These are phyloP conservation scores for Protosalanx chinensis DNA, from an alignment of 2,797 vertebrate species.

Conservation along the genomic window DNA sequence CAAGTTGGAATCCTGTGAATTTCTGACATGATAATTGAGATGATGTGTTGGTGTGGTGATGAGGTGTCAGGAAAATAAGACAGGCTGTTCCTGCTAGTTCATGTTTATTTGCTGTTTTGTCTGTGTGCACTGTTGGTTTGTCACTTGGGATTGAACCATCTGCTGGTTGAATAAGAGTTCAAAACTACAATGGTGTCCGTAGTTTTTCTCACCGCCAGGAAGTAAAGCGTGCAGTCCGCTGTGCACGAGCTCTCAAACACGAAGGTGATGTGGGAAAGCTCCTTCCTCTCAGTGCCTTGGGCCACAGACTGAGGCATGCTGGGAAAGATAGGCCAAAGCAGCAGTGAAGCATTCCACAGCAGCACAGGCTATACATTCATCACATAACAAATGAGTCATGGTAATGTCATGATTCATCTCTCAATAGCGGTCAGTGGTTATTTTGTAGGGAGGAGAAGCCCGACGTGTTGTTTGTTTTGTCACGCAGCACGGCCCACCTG, in stretches of 20 bases:
- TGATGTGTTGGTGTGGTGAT: no score
- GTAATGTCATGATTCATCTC: no score
- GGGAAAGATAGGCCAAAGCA: slow-evolving; percentile 18
- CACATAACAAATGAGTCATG: no score
- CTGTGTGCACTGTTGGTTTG: no score
- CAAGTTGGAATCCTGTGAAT: neutral
- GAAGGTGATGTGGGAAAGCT: slow-evolving; percentile 86
- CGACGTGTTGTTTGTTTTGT: neutral
- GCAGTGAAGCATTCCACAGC: no score
- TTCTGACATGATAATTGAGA: no score
- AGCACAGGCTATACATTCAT: no score
- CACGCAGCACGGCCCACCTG: slow-evolving; percentile 72
- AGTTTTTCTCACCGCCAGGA: slow-evolving; percentile 80
- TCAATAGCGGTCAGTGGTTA: neutral
- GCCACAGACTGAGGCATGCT: slow-evolving; percentile 74
- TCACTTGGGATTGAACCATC: neutral
- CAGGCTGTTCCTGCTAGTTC: no score
- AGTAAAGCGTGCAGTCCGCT: slow-evolving; percentile 83
- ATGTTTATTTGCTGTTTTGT: no score
- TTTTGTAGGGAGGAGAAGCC: neutral
- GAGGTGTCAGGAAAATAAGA: no score
- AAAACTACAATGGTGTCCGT: neutral
- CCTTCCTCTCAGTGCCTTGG: slow-evolving; percentile 73
- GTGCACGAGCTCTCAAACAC: slow-evolving; percentile 89
- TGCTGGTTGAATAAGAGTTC: neutral